A percentile compares a stretch with the other conserved stretches of the same genome.
Conservation (phyloP, 2,888 invertebrate species). For the Hetaerina titia region DNA sequence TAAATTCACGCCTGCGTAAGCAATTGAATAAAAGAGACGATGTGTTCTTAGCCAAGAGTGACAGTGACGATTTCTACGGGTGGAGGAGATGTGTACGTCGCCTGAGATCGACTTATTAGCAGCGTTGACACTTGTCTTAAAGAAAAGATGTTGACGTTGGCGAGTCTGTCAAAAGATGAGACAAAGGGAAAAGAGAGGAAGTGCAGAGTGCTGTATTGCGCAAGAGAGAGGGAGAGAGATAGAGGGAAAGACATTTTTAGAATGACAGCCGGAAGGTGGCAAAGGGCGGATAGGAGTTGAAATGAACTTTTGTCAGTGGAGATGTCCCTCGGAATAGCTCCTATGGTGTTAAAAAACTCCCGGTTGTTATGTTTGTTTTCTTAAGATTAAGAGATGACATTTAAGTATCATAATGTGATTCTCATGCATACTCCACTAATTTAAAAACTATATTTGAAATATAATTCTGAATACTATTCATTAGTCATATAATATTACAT, state of each 20-base stretch:
- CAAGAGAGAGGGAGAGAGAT: neutral
- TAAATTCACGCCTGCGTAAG: neutral
- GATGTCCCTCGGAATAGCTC: neutral
- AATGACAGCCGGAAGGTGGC: neutral
- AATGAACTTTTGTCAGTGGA: neutral
- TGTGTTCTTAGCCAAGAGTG: neutral
- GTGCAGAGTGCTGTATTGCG: neutral
- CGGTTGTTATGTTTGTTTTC: neutral
- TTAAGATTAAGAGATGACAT: neutral
- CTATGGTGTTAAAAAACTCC: neutral
- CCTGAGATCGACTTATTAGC: constrained; percentile 46
- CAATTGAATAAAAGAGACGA: neutral
- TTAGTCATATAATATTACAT: too few relatives aligned
- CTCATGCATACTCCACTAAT: too few relatives aligned
- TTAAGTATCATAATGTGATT: too few relatives aligned
- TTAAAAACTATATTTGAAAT: too few relatives aligned
- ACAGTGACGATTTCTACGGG: neutral
- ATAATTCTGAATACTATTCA: too few relatives aligned
- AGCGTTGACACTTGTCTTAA: constrained; percentile 37
- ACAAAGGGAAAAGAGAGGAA: neutral
- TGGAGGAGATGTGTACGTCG: neutral
- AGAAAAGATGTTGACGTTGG: constrained; percentile 54
- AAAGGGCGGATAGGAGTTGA: neutral
- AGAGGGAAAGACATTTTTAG: neutral
- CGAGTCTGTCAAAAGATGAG: constrained; percentile 4